Evolutionary conservation across 2,797 vertebrate genomes (phyloP).

Genomic region (Nannoperca obscura): DNA sequence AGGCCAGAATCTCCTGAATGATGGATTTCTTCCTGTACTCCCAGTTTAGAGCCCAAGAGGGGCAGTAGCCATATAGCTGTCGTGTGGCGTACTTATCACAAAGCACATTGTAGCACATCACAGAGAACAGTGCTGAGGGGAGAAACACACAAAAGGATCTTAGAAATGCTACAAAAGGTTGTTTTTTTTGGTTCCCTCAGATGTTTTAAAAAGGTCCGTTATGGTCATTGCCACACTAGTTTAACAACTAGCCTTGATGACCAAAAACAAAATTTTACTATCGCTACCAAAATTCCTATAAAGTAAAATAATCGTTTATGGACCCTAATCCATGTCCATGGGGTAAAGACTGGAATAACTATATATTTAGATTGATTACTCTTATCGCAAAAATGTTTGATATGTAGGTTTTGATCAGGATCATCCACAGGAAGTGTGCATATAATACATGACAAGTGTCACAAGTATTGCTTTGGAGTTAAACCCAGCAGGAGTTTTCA

Average conservation of each 20-base stretch:
- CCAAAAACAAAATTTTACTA: no score
- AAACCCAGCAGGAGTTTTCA: not conserved
- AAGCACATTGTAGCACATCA: constrained; percentile 99
- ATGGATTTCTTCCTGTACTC: constrained; percentile 99
- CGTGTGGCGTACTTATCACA: constrained; percentile 98
- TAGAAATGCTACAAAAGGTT: not conserved
- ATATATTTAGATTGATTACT: not conserved
- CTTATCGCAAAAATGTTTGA: not conserved
- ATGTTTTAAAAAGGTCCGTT: not conserved
- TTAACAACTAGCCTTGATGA: not conserved
- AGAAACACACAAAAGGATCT: constrained; percentile 21
- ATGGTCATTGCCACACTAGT: not conserved
- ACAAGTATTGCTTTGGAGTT: not conserved
- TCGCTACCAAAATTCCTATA: no score
- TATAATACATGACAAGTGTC: not conserved
- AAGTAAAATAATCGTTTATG: no score
- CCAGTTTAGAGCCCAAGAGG: constrained; percentile 97
- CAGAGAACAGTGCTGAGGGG: constrained; percentile 93
- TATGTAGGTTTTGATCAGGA: not conserved
- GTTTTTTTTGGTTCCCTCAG: not conserved
- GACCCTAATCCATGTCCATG: no score
- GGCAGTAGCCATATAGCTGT: constrained; percentile 98
- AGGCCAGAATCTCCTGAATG: constrained; percentile 97
- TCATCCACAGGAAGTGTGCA: not conserved
- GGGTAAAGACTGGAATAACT: not conserved